Evolutionary conservation across 1,140 invertebrate species (phyloP), one percentile per base, ranked within the genome.

Genomic region (Orchestia grillus): DNA sequence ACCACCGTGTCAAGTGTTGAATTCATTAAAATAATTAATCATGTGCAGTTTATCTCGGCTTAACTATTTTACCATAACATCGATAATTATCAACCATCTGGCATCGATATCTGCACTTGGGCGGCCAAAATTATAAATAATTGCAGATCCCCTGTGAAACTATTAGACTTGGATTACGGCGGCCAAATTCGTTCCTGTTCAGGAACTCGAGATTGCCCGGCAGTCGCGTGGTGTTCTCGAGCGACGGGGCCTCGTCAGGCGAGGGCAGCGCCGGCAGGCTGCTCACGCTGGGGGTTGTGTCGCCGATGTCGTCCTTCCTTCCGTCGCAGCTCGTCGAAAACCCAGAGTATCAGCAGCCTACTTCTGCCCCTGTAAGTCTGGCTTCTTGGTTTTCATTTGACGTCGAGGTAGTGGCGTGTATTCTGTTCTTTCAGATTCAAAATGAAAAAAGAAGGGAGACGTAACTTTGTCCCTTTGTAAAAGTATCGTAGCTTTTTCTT

Each of bases 271-370:
- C 62, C 95, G 96, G 45, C 91, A 44, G 96, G 11, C 96, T 96
- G 77, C 96, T 96, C 45, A 77, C 96, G 4, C 96, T 96, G 42
- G 96, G 96, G 95, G n/a, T 96, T 40, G 95, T 96, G 43, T 44
- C 41, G 16, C 44, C 92, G 92, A 44, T 44, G 92, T 6, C 36
- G 96, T 96, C 96, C 40, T 47, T 96, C 77, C 96, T 95, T 19
- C 96, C 95, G 36, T 95, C 96, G 87, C 42, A 96, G 41, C 96
- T 96, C 44, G 96, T 96, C 44, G 96, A 96, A 19, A 96, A 96
- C 47, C 96, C 96, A 0, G 96, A 96, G 91, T 96, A 96, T 57
- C 92, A 94, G 92, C 92, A 94, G 92, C 43, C 92, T 15, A 45
- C 92, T 40, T 23, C 44, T 16, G 92, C 92, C 40, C 92, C 92